Conservation (phyloP, 2,113 vertebrate species). For the Nerophis lumbriciformis region DNA sequence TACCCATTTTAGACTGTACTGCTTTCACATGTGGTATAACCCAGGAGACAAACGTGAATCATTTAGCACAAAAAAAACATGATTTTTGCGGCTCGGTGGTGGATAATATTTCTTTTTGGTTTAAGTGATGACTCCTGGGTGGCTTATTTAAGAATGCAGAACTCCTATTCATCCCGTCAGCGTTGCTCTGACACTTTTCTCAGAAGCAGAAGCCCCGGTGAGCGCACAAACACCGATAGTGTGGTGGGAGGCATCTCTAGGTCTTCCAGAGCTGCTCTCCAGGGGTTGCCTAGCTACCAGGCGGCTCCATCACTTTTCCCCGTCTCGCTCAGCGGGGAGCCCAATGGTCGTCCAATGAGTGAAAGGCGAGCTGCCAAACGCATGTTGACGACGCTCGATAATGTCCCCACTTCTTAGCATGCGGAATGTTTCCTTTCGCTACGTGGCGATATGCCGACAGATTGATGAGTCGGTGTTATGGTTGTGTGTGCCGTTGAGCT, state of each 20-base stretch:
- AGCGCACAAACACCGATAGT: constrained; percentile 30
- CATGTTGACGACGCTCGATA: constrained; percentile 47
- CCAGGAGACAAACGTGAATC: background rate
- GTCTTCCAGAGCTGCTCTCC: constrained; percentile 61
- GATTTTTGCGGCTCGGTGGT: constrained; percentile 2
- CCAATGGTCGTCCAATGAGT: constrained; percentile 37
- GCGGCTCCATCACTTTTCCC: constrained; percentile 51
- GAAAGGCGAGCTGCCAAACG: constrained; percentile 41
- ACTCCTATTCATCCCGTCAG: constrained; percentile 40
- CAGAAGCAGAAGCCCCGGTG: background rate
- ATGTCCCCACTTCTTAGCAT: constrained; percentile 26
- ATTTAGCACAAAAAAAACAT: background rate
- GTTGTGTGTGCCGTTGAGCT: too few species aligned
- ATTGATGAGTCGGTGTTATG: constrained; percentile 18
- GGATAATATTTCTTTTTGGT: background rate
- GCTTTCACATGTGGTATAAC: too few species aligned
- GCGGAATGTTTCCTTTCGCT: constrained; percentile 42
- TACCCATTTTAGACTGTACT: too few species aligned
- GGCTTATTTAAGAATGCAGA: constrained; percentile 32
- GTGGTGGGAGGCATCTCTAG: constrained; percentile 62
- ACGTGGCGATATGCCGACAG: constrained; percentile 48
- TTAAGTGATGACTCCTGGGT: constrained; percentile 11
- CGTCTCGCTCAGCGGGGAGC: constrained; percentile 55
- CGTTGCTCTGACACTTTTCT: constrained; percentile 25
- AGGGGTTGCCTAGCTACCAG: constrained; percentile 69